Conservation (phyloP, 1,140 invertebrate species). For the Euwallacea fornicatus region DNA sequence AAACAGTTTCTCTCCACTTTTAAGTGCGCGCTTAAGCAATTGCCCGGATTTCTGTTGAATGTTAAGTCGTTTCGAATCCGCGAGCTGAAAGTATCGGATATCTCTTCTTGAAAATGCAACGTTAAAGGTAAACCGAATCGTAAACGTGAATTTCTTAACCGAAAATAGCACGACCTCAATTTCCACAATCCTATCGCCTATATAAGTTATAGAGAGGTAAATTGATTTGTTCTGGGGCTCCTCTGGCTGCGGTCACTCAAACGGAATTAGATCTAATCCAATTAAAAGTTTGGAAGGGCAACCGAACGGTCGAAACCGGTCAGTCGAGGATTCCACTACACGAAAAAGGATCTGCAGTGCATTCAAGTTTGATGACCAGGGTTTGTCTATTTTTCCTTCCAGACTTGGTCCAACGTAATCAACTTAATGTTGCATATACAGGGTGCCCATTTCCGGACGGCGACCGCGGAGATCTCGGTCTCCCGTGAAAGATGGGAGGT, state of each 20-base stretch:
- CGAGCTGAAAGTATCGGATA: too few species aligned
- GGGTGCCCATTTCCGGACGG: too few species aligned
- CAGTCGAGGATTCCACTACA: slow-evolving; percentile 19
- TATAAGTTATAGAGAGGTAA: slow-evolving; percentile 36
- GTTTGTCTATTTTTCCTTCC: not conserved
- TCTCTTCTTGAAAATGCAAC: too few species aligned
- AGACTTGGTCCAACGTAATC: too few species aligned
- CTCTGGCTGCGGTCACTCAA: slow-evolving; percentile 35
- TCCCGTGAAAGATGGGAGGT: too few species aligned
- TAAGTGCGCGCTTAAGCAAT: slow-evolving; percentile 33
- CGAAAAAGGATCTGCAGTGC: slow-evolving; percentile 30
- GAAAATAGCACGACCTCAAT: not conserved
- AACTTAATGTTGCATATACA: too few species aligned
- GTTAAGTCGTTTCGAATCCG: not conserved
- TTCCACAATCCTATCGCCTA: slow-evolving; percentile 8
- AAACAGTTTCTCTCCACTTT: slow-evolving; percentile 27
- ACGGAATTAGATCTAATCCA: slow-evolving; percentile 38
- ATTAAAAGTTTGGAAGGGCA: slow-evolving; percentile 37
- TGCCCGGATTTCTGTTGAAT: slow-evolving; percentile 28
- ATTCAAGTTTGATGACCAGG: slow-evolving; percentile 32
- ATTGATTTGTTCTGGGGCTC: slow-evolving; percentile 35
- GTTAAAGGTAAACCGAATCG: too few species aligned
- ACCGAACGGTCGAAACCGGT: slow-evolving; percentile 14
- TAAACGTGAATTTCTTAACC: too few species aligned
- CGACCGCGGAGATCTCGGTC: too few species aligned